Evolutionary conservation across 1,140 invertebrate genomes (phyloP).

Genomic region (Neodiprion fabricii): DNA sequence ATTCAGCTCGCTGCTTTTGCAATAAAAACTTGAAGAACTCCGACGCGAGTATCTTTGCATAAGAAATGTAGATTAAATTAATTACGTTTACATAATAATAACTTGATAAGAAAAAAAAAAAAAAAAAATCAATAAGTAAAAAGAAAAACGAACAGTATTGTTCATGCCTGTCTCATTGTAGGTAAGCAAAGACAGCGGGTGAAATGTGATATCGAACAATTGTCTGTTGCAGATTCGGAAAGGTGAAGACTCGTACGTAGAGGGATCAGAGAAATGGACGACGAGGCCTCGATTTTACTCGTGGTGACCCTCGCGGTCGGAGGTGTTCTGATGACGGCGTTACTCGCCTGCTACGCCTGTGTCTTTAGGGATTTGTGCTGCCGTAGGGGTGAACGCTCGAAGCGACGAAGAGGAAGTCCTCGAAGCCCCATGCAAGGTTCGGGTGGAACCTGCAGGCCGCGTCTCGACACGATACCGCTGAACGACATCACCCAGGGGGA

Average conservation of each 20-base stretch:
- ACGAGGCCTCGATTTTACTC: constrained; percentile 42
- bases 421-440: constrained; percentile 26
- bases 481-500: constrained; percentile 49
- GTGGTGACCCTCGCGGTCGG: constrained; percentile 43
- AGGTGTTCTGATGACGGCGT: constrained; percentile 39
- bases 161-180: not conserved
- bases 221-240: not conserved
- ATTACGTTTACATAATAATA: no score
- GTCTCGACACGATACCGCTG: constrained; percentile 37
- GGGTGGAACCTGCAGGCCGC: constrained; percentile 28
- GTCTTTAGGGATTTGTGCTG: constrained; percentile 49
- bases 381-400: constrained; percentile 31
- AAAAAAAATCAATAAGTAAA: no score
- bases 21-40: no score
- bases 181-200: not conserved
- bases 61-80: no score
- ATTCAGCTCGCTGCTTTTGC: no score
- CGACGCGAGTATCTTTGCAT: no score
- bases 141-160: no score
- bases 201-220: not conserved
- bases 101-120: no score
- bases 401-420: constrained; percentile 29
- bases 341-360: constrained; percentile 45
- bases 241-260: not conserved
- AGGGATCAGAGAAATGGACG: constrained; percentile 32